Conservation (phyloP, 92 coral and sea anemone species). For the Palythoa heliodiscus region DNA sequence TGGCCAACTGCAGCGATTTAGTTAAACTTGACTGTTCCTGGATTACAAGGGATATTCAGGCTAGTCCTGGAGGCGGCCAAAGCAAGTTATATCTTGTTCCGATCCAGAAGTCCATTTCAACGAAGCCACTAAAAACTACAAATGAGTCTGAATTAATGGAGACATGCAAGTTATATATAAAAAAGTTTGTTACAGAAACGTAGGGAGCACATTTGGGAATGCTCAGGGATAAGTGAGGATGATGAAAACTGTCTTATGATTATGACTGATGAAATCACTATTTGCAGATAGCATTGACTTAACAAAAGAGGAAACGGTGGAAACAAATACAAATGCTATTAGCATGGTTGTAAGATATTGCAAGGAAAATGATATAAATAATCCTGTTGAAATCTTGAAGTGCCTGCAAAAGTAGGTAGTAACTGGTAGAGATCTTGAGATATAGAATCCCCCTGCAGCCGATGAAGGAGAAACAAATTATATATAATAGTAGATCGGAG, state of each 20-base stretch:
- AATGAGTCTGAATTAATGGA: neutral
- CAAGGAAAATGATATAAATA: conserved; percentile 17
- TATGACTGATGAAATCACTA: neutral
- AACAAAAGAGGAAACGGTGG: neutral
- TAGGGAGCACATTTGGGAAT: neutral
- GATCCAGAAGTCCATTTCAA: conserved; percentile 40
- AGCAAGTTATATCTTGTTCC: conserved; percentile 38
- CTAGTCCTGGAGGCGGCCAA: conserved; percentile 39
- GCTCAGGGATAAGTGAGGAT: neutral
- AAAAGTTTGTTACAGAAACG: neutral
- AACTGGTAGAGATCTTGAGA: conserved; percentile 52
- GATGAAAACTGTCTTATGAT: too few species aligned
- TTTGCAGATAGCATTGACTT: neutral
- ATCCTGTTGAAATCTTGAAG: conserved; percentile 54
- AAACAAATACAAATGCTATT: neutral
- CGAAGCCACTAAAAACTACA: conserved; percentile 12
- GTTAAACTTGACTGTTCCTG: conserved; percentile 37
- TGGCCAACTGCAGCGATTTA: conserved; percentile 43
- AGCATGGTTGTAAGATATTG: conserved; percentile 5
- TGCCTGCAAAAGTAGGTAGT: conserved; percentile 46
- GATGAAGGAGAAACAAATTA: conserved; percentile 48
- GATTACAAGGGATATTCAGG: conserved; percentile 27
- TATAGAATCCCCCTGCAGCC: conserved; percentile 26
- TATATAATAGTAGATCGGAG: conserved; percentile 43
- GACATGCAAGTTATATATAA: neutral